Evolutionary conservation across 2,113 vertebrate genomes (phyloP).

Genomic region (Cyphomyrus plagiostoma): DNA sequence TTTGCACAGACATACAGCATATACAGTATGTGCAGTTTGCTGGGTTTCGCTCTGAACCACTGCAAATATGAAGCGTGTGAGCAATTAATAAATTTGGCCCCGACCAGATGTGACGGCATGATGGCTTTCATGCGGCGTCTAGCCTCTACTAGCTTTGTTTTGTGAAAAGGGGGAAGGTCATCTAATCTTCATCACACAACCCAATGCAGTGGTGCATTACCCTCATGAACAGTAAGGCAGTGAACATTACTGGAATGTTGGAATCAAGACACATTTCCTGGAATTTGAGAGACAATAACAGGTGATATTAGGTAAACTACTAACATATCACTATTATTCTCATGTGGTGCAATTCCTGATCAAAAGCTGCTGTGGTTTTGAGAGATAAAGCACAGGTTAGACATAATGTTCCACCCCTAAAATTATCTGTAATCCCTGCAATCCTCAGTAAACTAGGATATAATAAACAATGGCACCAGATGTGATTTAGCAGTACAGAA

Average conservation of each 20-base stretch:
- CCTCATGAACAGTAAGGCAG: background rate
- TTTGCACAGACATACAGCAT: background rate
- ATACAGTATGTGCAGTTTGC: background rate
- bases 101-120: background rate
- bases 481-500: slow-evolving; percentile 26
- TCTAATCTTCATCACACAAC: background rate
- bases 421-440: slow-evolving; percentile 40
- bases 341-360: slow-evolving; percentile 17
- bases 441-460: slow-evolving; percentile 29
- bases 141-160: background rate
- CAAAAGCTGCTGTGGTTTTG: slow-evolving; percentile 35
- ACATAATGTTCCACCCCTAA: slow-evolving; percentile 33
- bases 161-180: background rate
- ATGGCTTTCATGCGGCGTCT: background rate
- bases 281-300: background rate
- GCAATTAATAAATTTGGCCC: background rate
- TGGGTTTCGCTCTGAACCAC: background rate
- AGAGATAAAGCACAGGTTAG: slow-evolving; percentile 31
- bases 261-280: background rate
- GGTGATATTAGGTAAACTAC: background rate
- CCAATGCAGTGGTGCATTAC: slow-evolving; percentile 2
- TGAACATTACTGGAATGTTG: background rate
- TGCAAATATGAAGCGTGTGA: background rate
- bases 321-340: slow-evolving; percentile 34
- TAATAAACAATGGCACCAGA: slow-evolving; percentile 39